Evolutionary conservation across 1,140 invertebrate genomes (phyloP).

Genomic region (Drosophila miranda): DNA sequence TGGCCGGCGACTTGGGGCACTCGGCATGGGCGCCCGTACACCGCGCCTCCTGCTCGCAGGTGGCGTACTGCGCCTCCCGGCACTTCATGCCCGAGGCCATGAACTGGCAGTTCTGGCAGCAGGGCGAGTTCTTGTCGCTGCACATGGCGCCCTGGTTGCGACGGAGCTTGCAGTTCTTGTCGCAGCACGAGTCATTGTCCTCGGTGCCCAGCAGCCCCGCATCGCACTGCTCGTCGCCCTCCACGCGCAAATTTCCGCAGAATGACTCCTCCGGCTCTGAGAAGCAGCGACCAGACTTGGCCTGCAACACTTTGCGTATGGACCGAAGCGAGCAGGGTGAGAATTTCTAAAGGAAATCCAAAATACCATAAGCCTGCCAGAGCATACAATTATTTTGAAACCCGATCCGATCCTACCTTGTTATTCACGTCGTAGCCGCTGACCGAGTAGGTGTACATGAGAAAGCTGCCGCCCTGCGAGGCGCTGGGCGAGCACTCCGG

Average conservation of each 20-base stretch:
- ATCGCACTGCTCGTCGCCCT: slow-evolving; percentile 97
- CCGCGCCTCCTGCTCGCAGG: slow-evolving; percentile 93
- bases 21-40: slow-evolving; percentile 87
- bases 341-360: slow-evolving; percentile 88
- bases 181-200: slow-evolving; percentile 95
- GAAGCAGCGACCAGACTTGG: slow-evolving; percentile 95
- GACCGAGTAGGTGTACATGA: slow-evolving; percentile 99
- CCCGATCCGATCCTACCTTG: slow-evolving; percentile 86
- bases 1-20: slow-evolving; percentile 89
- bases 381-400: no score
- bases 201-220: slow-evolving; percentile 95
- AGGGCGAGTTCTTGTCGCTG: slow-evolving; percentile 97
- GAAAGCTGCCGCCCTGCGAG: slow-evolving; percentile 95
- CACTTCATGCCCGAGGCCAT: slow-evolving; percentile 92
- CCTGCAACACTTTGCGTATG: slow-evolving; percentile 95
- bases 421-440: slow-evolving; percentile 98
- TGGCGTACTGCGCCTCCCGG: slow-evolving; percentile 92
- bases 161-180: slow-evolving; percentile 94
- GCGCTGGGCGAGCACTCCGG: slow-evolving; percentile 96
- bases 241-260: slow-evolving; percentile 95
- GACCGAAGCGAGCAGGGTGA: slow-evolving; percentile 96
- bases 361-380: no score
- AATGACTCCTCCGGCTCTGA: slow-evolving; percentile 97
- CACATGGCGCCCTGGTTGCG: slow-evolving; percentile 91
- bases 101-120: slow-evolving; percentile 94